Conservation (phyloP, 64 coral and sea anemone genomes). For the Trachythela sp. region DNA sequence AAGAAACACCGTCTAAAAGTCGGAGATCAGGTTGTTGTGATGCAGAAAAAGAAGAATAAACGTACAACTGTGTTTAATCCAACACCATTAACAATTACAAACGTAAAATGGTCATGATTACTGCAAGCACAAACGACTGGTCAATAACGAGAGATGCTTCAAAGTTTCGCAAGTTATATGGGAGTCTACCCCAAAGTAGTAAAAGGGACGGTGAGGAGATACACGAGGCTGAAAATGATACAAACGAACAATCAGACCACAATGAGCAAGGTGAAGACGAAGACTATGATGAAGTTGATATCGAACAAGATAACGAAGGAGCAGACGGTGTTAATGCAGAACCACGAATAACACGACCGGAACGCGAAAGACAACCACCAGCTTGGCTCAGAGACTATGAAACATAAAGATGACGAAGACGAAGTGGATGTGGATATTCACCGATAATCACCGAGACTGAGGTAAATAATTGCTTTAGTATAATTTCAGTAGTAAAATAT, state of each 20-base stretch:
- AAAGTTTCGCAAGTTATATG: background rate
- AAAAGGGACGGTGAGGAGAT: too few species aligned
- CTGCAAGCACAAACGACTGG: background rate
- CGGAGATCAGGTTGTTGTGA: background rate
- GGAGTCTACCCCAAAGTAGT: background rate
- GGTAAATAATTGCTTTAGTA: too few species aligned
- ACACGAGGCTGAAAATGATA: background rate
- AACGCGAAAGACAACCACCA: background rate
- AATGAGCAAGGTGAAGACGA: background rate
- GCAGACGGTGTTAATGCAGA: background rate
- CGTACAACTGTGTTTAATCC: background rate
- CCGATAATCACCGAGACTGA: too few species aligned
- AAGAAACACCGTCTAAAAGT: background rate
- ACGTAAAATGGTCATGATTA: background rate
- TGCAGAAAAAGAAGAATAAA: slow-evolving; percentile 23
- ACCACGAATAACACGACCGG: background rate
- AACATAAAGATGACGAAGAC: background rate
- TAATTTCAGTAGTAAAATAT: too few species aligned
- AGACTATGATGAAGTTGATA: background rate
- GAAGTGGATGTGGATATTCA: too few species aligned
- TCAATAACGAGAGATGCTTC: background rate
- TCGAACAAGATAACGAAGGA: background rate
- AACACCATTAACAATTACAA: background rate
- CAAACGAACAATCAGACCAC: background rate
- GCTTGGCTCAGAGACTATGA: background rate